phyloP scores from a whole-genome alignment of 2,113 vertebrate species.

The Labeo rohita region DNA sequence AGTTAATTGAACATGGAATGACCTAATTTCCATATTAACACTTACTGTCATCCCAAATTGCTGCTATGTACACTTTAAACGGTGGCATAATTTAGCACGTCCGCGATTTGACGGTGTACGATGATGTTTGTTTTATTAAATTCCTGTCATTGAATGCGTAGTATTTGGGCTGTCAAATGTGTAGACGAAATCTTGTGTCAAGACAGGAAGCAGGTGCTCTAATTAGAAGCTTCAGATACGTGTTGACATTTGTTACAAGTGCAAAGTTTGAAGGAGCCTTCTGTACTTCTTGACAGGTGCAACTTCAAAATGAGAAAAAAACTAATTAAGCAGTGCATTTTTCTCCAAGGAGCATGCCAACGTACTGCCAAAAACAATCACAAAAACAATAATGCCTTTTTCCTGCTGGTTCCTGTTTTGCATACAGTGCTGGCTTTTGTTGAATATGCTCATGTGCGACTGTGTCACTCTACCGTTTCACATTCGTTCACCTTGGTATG shows the following conservation, averaged over 20 bases:
- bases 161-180: neutral
- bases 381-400: conserved; percentile 38
- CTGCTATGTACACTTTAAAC: neutral
- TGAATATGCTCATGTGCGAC: conserved; percentile 59
- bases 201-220: conserved; percentile 30
- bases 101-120: neutral
- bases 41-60: conserved; percentile 12
- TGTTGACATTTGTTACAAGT: conserved; percentile 37
- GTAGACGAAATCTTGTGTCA: neutral
- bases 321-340: conserved; percentile 58
- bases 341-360: conserved; percentile 48
- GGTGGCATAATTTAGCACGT: neutral
- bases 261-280: conserved; percentile 16
- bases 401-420: conserved; percentile 39
- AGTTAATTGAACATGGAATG: conserved; percentile 33
- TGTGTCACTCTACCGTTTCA: neutral
- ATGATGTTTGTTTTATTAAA: conserved; percentile 1
- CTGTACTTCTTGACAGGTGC: conserved; percentile 58
- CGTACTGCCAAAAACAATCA: conserved; percentile 58
- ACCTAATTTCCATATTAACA: conserved; percentile 33
- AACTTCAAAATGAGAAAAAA: conserved; percentile 64
- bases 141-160: neutral
- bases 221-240: conserved; percentile 42
- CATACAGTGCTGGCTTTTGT: conserved; percentile 56
- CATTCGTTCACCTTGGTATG: neutral